Evolutionary conservation across 2,797 vertebrate genomes (phyloP), one percentile per base, ranked within the genome.

Genomic region (Eptatretus atami): DNA sequence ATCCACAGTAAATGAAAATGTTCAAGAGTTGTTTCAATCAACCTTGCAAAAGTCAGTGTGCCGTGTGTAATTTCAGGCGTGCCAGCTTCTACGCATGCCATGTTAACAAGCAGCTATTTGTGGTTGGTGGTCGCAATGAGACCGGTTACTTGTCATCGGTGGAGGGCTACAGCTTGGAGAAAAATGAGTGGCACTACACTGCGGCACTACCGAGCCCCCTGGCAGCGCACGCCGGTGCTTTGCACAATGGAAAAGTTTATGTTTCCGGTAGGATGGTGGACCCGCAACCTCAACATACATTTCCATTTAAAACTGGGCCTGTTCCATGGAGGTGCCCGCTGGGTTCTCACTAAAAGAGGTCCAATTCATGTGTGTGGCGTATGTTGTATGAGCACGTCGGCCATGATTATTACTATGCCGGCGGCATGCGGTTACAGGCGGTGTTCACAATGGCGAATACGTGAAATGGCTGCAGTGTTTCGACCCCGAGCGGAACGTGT

Each of bases 381-480:
- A 44, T 44, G 31, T 44, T 44, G 31, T 44, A 44, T 44, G 31
- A 44, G 31, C 31, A 44, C 31, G 31, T 5, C 31, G 31, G 31
- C 31, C 31, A 44, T 44, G 31, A 5, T 44, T 44, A 44, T 44
- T 44, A 8, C 31, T 44, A 44, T 8, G 31, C 31, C 31, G 31
- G 31, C 6, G 31, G 31, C 31, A 44, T 44, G 31, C 31, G 31
- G 70, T 71, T 73, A 63, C 72, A 98, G 92, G 92, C 69, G 92
- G 92, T 64, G 92, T 98, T 57, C 92, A 98, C 75, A 98, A 98
- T 67, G 92, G 92, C 66, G 92, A 98, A 65, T 98, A 98, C 1
- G 84, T 98, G 63, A 86, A 88, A 55, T 98, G 92, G 92, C 78
- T 98, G n/a, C 96, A 98, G 73, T 96, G 92, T 72, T 98, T 95